phyloP scores from a whole-genome alignment of 2,113 vertebrate genomes.

The mouse (Mus musculus) region DNA sequence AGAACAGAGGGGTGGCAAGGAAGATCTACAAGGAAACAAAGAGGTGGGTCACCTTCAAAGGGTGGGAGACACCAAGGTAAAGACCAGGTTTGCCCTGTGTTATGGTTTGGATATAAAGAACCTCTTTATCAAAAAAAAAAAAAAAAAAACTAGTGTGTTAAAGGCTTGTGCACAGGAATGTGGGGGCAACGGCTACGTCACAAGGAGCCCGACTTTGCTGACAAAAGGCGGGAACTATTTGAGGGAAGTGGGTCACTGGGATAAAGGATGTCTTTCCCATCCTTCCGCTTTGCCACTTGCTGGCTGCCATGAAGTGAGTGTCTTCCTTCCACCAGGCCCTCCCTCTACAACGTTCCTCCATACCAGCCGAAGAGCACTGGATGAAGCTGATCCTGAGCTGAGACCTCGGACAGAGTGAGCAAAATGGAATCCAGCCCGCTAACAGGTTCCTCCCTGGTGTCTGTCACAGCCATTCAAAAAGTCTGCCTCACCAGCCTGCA shows the following conservation, averaged over 20 bases:
- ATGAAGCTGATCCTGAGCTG: not conserved
- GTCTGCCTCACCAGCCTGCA: not conserved
- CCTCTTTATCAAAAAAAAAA: no score
- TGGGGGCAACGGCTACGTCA: not conserved
- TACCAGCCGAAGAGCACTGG: not conserved
- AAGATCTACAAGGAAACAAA: not conserved
- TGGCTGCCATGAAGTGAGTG: not conserved
- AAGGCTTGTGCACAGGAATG: not conserved
- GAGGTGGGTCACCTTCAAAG: not conserved
- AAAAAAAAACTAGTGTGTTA: not conserved
- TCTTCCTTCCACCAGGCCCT: not conserved
- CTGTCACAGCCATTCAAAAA: not conserved
- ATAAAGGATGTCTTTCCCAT: not conserved
- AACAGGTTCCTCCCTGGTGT: not conserved
- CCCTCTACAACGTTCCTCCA: not conserved
- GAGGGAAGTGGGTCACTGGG: not conserved
- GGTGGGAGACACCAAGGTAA: not conserved
- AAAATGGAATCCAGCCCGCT: not conserved
- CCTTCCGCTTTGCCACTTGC: not conserved
- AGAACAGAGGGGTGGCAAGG: not conserved
- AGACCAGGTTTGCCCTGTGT: not conserved
- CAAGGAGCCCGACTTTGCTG: not conserved
- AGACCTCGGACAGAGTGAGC: not conserved
- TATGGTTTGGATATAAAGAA: not conserved
- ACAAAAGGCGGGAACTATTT: not conserved